A percentile compares a stretch with the other conserved stretches of the same genome.
Conservation (phyloP, 1,140 invertebrate species). For the Oreohelix idahoensis region DNA sequence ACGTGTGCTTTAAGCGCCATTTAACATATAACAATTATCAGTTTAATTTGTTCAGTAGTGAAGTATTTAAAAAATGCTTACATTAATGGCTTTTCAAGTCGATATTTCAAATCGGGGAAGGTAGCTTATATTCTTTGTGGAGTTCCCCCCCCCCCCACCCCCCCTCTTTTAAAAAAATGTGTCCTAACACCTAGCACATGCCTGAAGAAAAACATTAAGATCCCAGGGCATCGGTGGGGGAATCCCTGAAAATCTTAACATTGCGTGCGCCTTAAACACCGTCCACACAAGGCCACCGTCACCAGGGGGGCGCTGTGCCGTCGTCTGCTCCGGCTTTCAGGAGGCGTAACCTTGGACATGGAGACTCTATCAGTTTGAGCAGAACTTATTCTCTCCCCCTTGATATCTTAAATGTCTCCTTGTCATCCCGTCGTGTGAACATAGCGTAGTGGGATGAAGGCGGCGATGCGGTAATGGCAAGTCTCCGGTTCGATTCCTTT, state of each 20-base stretch:
- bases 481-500: background rate
- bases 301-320: background rate
- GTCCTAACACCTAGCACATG: no score
- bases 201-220: no score
- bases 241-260: background rate
- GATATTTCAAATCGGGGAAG: no score
- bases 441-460: background rate
- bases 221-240: no score
- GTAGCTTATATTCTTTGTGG: no score
- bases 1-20: no score
- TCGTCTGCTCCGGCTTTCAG: background rate
- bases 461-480: background rate
- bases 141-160: no score
- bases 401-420: background rate
- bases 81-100: no score
- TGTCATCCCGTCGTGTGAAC: background rate
- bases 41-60: no score
- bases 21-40: no score
- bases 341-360: conserved; percentile 7
- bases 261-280: background rate
- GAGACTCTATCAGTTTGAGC: background rate
- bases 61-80: no score
- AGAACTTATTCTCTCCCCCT: background rate
- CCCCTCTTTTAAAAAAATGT: no score
- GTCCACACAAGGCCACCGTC: background rate